A percentile compares a stretch with the other conserved stretches of the same genome.
Evolutionary conservation across 1,140 invertebrate genomes (phyloP).

Genomic region (Dryas iulia): DNA sequence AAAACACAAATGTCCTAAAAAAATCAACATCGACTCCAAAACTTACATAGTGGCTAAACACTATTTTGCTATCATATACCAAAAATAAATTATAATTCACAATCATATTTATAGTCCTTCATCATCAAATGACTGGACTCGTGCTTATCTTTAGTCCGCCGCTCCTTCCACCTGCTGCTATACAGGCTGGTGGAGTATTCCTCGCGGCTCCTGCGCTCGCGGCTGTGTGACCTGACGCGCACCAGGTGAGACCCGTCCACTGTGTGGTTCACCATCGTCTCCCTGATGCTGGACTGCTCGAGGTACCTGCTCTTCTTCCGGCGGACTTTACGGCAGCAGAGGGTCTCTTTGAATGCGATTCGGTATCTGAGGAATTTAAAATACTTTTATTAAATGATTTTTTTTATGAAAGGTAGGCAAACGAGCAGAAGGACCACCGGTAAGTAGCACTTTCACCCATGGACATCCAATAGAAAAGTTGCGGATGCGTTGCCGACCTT

Average conservation of each 20-base stretch:
- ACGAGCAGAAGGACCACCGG: too few species aligned
- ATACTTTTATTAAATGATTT: not conserved
- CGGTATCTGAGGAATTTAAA: conserved; percentile 83
- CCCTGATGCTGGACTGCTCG: conserved; percentile 82
- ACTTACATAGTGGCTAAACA: not conserved
- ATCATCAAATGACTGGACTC: conserved; percentile 28
- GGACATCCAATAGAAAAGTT: too few species aligned
- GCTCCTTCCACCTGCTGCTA: conserved; percentile 47
- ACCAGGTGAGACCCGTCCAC: conserved; percentile 68
- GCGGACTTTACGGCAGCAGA: conserved; percentile 80
- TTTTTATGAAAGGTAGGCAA: too few species aligned
- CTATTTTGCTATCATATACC: not conserved
- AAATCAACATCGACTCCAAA: too few species aligned
- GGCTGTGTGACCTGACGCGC: conserved; percentile 59
- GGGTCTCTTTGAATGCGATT: conserved; percentile 87
- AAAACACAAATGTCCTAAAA: too few species aligned
- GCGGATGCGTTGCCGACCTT: too few species aligned
- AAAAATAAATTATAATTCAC: conserved; percentile 18
- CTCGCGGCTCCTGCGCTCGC: conserved; percentile 48
- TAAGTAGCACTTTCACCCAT: too few species aligned
- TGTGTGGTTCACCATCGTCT: conserved; percentile 75
- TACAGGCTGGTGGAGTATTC: conserved; percentile 45
- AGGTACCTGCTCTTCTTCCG: conserved; percentile 73
- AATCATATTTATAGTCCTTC: conserved; percentile 34
- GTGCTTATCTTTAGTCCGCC: conserved; percentile 28